These are phyloP conservation scores for Montipora cactus DNA, from an alignment of 64 coral and sea anemone genomes.

Conservation along the genomic window DNA sequence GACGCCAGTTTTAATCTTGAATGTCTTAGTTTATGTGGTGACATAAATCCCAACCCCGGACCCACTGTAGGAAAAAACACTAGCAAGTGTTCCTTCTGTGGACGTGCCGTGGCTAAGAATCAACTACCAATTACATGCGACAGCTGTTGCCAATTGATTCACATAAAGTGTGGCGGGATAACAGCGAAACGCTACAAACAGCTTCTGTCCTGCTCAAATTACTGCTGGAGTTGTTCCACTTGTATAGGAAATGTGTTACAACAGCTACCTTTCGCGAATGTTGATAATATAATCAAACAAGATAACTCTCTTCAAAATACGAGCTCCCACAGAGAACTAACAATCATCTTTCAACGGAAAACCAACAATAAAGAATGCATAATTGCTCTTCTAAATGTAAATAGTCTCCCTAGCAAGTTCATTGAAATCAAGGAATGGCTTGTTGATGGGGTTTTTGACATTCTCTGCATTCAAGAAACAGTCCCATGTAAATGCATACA, in stretches of 20 bases:
- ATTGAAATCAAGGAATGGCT: slow-evolving; percentile 64
- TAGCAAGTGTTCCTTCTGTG: not conserved
- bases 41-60: slow-evolving; percentile 18
- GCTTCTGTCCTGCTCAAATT: not conserved
- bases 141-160: not conserved
- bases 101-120: slow-evolving; percentile 8
- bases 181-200: not conserved
- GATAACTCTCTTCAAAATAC: slow-evolving; percentile 40
- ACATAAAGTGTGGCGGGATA: not conserved
- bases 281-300: slow-evolving; percentile 48
- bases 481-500: slow-evolving; percentile 40
- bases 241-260: slow-evolving; percentile 16
- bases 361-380: slow-evolving; percentile 55
- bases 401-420: slow-evolving; percentile 58
- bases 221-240: slow-evolving; percentile 1
- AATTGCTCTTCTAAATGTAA: slow-evolving; percentile 53
- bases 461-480: slow-evolving; percentile 76
- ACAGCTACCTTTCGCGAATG: slow-evolving; percentile 51
- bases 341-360: slow-evolving; percentile 40
- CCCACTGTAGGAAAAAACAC: slow-evolving; percentile 6
- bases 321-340: slow-evolving; percentile 38
- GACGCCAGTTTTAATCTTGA: slow-evolving; percentile 6
- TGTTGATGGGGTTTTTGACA: slow-evolving; percentile 20
- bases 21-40: slow-evolving; percentile 4
- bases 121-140: not conserved